Conservation (phyloP, 2,888 invertebrate species). For the Mactromeris polynyma region DNA sequence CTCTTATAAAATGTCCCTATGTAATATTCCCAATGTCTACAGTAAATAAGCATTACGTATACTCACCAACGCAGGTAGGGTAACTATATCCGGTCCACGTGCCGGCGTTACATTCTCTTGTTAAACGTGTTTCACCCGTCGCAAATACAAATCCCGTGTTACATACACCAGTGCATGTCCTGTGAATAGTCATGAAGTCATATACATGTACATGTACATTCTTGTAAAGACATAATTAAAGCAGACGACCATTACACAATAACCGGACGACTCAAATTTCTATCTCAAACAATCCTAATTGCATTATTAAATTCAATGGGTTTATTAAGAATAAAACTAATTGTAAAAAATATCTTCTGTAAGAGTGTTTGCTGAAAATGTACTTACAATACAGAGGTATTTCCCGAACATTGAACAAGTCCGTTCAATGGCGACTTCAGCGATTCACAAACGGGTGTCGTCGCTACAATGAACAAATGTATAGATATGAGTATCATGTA, state of each 20-base stretch:
- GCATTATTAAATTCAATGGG: too few species aligned
- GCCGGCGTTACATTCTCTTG: conserved; percentile 56
- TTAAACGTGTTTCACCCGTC: conserved; percentile 57
- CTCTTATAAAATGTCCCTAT: too few species aligned
- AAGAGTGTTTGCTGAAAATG: not conserved
- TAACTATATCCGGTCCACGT: conserved; percentile 45
- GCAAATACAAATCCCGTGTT: conserved; percentile 63
- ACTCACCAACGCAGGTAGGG: conserved; percentile 54
- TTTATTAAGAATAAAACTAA: too few species aligned
- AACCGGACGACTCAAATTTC: too few species aligned
- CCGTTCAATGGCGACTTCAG: conserved; percentile 56
- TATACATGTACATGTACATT: too few species aligned
- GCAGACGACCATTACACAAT: too few species aligned
- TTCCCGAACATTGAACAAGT: conserved; percentile 50
- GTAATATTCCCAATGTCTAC: too few species aligned
- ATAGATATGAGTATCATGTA: too few species aligned
- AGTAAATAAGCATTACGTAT: too few species aligned
- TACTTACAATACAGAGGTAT: conserved; percentile 50
- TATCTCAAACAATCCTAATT: too few species aligned
- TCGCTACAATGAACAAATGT: not conserved
- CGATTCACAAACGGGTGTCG: conserved; percentile 39
- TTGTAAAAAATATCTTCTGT: too few species aligned
- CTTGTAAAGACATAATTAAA: too few species aligned
- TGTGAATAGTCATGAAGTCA: conserved; percentile 43
- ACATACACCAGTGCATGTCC: conserved; percentile 68